Percentiles rank a stretch among this genome's conserved stretches.
Evolutionary conservation across 2,113 vertebrate species (phyloP).

Genomic region (Erythrolamprus reginae): DNA sequence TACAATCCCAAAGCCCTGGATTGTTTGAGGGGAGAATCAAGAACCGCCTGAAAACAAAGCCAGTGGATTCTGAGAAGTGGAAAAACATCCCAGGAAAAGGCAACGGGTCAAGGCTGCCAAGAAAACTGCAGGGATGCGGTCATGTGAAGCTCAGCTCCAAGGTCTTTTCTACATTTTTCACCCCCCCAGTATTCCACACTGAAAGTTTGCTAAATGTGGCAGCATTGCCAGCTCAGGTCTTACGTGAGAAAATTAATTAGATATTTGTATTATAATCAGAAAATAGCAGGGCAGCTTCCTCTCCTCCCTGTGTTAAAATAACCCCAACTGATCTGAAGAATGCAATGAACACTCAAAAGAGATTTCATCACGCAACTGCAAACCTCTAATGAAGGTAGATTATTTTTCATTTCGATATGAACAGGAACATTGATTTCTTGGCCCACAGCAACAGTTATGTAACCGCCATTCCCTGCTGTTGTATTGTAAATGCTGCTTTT

Average conservation of each 20-base stretch:
- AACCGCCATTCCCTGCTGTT: not conserved
- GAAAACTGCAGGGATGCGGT: not conserved
- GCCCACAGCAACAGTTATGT: not conserved
- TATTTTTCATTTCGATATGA: not conserved
- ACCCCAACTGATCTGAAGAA: not conserved
- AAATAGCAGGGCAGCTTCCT: not conserved
- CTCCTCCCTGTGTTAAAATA: not conserved
- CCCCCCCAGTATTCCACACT: not conserved
- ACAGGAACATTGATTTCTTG: not conserved
- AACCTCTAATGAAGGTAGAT: not conserved
- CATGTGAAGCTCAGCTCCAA: not conserved
- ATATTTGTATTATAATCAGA: not conserved
- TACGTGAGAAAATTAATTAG: not conserved
- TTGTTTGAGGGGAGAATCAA: not conserved
- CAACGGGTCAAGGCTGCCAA: not conserved
- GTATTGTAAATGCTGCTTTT: not conserved
- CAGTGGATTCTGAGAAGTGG: not conserved
- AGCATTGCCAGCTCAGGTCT: not conserved
- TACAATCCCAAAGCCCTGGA: not conserved
- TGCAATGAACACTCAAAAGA: not conserved
- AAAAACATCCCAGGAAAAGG: not conserved
- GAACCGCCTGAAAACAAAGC: no score
- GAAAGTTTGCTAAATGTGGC: not conserved
- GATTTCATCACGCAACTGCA: not conserved
- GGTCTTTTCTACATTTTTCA: not conserved